These are phyloP conservation scores for Saguinus midas DNA, from an alignment of 2,113 vertebrate species.

Conservation along the genomic window DNA sequence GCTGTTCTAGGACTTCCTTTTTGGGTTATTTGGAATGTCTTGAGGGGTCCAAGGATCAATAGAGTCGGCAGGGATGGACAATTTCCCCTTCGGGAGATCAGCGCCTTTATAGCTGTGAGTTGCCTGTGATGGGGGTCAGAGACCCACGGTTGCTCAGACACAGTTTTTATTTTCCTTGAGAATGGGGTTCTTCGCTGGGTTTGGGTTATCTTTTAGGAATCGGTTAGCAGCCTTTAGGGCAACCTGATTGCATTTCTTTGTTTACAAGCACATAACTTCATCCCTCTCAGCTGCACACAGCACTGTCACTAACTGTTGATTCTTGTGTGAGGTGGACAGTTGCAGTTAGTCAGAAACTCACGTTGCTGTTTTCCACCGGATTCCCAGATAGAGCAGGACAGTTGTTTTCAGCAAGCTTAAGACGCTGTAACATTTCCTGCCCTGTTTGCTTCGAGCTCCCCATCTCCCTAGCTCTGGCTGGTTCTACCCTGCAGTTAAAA, in stretches of 20 bases:
- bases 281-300: accelerated
- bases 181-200: neutral
- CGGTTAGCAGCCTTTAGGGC: neutral
- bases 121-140: accelerated
- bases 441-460: neutral
- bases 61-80: neutral
- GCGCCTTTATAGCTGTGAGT: neutral
- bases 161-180: neutral
- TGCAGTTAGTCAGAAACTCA: neutral
- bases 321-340: accelerated
- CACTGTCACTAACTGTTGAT: accelerated
- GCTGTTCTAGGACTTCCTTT: neutral
- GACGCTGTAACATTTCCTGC: neutral
- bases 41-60: neutral
- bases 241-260: too few species aligned
- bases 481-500: neutral
- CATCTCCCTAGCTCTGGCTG: neutral
- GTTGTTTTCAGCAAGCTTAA: neutral
- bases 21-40: neutral
- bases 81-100: neutral
- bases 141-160: neutral
- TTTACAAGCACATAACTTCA: neutral
- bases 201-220: neutral
- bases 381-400: neutral
- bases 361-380: neutral